phyloP scores from a whole-genome alignment of 2,113 vertebrate species.

The Arenaria interpres region DNA sequence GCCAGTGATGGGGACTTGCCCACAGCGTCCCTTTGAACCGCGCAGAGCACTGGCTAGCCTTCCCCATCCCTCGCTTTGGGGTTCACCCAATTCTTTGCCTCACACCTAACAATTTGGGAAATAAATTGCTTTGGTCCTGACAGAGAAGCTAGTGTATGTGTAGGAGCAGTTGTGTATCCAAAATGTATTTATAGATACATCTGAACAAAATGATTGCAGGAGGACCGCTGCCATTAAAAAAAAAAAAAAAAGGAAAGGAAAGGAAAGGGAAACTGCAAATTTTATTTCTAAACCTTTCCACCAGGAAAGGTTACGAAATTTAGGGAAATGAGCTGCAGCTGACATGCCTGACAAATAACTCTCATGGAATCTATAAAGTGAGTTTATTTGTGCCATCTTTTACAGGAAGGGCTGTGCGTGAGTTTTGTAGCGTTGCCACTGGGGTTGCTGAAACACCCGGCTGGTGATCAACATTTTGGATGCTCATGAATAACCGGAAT shows the following conservation, averaged over 20 bases:
- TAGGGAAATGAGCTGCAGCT: slow-evolving; percentile 40
- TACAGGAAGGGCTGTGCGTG: slow-evolving; percentile 6
- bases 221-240: background rate
- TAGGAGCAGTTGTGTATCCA: background rate
- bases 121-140: background rate
- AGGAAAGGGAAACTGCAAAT: background rate
- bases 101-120: background rate
- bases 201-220: background rate
- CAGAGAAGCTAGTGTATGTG: background rate
- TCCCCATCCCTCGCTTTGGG: background rate
- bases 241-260: background rate
- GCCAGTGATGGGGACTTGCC: background rate
- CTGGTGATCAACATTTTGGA: slow-evolving; percentile 60
- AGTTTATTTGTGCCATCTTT: slow-evolving; percentile 52
- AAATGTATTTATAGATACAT: background rate
- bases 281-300: slow-evolving; percentile 33
- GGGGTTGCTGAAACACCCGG: slow-evolving; percentile 40
- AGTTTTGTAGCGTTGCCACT: slow-evolving; percentile 1
- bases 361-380: slow-evolving; percentile 23
- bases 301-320: background rate
- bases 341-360: slow-evolving; percentile 41
- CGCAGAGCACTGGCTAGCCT: background rate
- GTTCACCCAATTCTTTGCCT: background rate
- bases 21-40: background rate
- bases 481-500: slow-evolving; percentile 54